Evolutionary conservation across 2,888 invertebrate genomes (phyloP).

Genomic region (Erannis defoliaria): DNA sequence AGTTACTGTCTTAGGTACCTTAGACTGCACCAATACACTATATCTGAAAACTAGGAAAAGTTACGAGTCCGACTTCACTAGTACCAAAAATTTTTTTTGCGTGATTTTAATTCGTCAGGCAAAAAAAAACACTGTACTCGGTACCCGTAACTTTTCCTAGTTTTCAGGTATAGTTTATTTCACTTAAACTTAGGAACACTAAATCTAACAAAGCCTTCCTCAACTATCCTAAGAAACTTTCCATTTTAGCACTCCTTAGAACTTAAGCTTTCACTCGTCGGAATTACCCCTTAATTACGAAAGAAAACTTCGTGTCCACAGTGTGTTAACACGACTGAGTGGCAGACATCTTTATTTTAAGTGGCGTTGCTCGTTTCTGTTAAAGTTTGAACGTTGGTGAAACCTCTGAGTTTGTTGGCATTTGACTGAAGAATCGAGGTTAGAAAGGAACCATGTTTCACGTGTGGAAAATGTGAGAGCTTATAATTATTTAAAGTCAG

Average conservation of each 20-base stretch:
- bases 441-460: too few relatives aligned
- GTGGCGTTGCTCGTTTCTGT: neutral
- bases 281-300: slow-evolving; percentile 22
- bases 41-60: neutral
- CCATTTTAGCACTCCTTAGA: slow-evolving; percentile 16
- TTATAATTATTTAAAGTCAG: neutral
- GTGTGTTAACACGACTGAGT: slow-evolving; percentile 11
- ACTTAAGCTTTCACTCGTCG: slow-evolving; percentile 26
- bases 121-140: too few relatives aligned
- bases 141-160: neutral
- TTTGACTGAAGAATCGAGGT: too few relatives aligned
- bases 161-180: neutral
- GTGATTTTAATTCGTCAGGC: too few relatives aligned
- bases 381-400: neutral
- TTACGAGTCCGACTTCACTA: too few relatives aligned
- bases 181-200: neutral
- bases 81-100: too few relatives aligned
- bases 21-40: too few relatives aligned
- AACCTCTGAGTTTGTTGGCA: neutral
- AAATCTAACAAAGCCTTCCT: slow-evolving; percentile 3
- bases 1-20: too few relatives aligned
- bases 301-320: slow-evolving; percentile 22
- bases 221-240: slow-evolving; percentile 17
- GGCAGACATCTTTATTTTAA: slow-evolving; percentile 10
- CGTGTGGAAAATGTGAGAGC: neutral